A percentile compares a stretch with the other conserved stretches of the same genome.
These are phyloP conservation scores for Phaedon cochleariae DNA, from an alignment of 2,888 invertebrate genomes.

Conservation along the genomic window DNA sequence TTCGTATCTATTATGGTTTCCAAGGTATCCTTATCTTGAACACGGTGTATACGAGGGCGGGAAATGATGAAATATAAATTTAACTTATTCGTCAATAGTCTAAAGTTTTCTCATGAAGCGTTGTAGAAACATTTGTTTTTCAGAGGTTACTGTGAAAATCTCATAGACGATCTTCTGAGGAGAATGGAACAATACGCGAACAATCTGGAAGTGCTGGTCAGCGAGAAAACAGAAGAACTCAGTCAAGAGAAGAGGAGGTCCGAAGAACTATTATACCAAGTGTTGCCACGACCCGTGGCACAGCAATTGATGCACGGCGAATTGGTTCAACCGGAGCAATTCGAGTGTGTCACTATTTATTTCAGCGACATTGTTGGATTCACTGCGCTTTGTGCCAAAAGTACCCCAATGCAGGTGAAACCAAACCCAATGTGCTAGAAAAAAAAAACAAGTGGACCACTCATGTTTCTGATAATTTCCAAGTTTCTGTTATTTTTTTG, in stretches of 20 bases:
- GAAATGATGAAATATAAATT: too few species aligned
- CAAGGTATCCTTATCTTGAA: too few species aligned
- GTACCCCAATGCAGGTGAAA: constrained; percentile 83
- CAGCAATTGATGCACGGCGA: constrained; percentile 91
- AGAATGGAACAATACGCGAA: constrained; percentile 99
- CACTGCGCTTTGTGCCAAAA: constrained; percentile 89
- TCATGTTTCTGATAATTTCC: too few species aligned
- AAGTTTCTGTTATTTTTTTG: too few species aligned
- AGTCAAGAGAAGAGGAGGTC: constrained; percentile 94
- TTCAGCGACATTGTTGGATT: constrained; percentile 96
- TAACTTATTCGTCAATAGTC: too few species aligned
- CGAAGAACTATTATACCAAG: constrained; percentile 94
- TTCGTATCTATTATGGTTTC: too few species aligned
- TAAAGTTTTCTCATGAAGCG: too few species aligned
- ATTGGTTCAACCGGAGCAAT: constrained; percentile 91
- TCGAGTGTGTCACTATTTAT: constrained; percentile 93
- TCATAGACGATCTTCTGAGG: constrained; percentile 90
- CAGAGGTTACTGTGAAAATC: constrained; percentile 87
- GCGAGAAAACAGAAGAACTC: constrained; percentile 94
- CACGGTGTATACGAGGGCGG: too few species aligned
- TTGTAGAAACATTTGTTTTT: constrained; percentile 45
- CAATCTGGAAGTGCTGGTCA: constrained; percentile 93
- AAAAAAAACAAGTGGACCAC: too few species aligned
- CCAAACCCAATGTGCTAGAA: too few species aligned
- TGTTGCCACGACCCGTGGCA: constrained; percentile 81